Base-by-base conservation (phyloP, 2,797 vertebrate species). In the Etheostoma perlongum region DNA sequence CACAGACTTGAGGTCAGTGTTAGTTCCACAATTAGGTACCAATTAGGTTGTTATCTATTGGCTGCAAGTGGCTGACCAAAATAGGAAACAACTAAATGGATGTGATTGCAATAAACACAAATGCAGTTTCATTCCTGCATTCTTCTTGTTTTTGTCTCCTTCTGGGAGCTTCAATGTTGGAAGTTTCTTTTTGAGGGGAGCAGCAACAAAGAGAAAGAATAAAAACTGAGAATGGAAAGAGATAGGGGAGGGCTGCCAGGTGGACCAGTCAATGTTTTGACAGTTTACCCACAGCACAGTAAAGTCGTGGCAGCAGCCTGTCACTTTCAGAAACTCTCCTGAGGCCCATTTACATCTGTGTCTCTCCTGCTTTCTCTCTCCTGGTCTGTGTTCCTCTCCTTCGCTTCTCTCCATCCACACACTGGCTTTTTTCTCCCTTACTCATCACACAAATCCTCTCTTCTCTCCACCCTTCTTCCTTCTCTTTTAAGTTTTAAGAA, bases 191-290 rank as follows among this genome's bases (percentile, higher is more conserved):
- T 77, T 58, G 23, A 7, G 13, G 42, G 15, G 11, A 8, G 55
- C 21, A 48, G 47, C 52, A 54, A 76, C 46, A 77, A 68, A 68
- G 59, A 80, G 14, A 16, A 33, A 49, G 73, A 81, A 77, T 64
- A 59, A 79, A 40, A 79, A 86, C 30, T 71, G 74, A 10, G 9
- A 71, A 48, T 74, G 54, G 58, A 70, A 69, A 66, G 65, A 52
- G 8, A 16, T 60, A 46, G 62, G 51, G 72, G 71, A 27, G 55
- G 76, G 63, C 72, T 85, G 70, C 74, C 86, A 91, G 86, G 84
- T 89, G 87, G 89, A 87, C 88, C 88, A 83, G 75, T 88, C 75
- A 47, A 51, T 89, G 82, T 86, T 86, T 83, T 92, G 88, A 92
- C 89, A 90, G 78, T 89, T 85, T 90, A 85, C 78, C 83, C 80